A percentile compares a stretch with the other conserved stretches of the same genome.
Conservation (phyloP, 2,888 invertebrate species). For the Callyntrura guangdongensis region DNA sequence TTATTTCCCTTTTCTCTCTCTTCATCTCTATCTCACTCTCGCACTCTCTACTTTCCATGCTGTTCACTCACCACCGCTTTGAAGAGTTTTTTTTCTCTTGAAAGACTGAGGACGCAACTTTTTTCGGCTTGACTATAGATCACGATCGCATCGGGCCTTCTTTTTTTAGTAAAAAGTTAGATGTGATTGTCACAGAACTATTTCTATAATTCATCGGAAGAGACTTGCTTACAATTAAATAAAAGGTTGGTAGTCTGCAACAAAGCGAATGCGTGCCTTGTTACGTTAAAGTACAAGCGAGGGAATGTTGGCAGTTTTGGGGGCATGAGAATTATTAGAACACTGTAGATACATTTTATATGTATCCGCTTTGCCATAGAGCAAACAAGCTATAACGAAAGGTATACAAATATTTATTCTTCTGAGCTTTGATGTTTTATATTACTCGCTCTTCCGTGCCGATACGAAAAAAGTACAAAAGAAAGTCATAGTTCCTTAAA, state of each 20-base stretch:
- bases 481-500: neutral
- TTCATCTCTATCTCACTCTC: constrained; percentile 35
- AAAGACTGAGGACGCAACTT: constrained; percentile 47
- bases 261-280: neutral
- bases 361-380: neutral
- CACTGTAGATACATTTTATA: neutral
- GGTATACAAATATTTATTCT: constrained; percentile 7
- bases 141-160: constrained; percentile 29
- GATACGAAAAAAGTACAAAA: constrained; percentile 1
- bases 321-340: neutral
- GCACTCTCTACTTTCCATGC: constrained; percentile 27
- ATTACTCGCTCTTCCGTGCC: neutral
- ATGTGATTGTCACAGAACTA: constrained; percentile 68
- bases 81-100: constrained; percentile 31
- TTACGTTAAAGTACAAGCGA: neutral
- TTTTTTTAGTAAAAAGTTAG: constrained; percentile 40
- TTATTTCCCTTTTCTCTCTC: constrained; percentile 12
- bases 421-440: constrained; percentile 26
- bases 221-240: constrained; percentile 71
- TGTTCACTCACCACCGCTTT: constrained; percentile 1
- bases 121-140: constrained; percentile 58
- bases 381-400: neutral
- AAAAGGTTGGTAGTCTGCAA: constrained; percentile 43
- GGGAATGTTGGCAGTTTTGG: constrained; percentile 40
- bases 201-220: constrained; percentile 80